Evolutionary conservation across 2,888 invertebrate genomes (phyloP).

Genomic region (Pardosa pseudoannulata): DNA sequence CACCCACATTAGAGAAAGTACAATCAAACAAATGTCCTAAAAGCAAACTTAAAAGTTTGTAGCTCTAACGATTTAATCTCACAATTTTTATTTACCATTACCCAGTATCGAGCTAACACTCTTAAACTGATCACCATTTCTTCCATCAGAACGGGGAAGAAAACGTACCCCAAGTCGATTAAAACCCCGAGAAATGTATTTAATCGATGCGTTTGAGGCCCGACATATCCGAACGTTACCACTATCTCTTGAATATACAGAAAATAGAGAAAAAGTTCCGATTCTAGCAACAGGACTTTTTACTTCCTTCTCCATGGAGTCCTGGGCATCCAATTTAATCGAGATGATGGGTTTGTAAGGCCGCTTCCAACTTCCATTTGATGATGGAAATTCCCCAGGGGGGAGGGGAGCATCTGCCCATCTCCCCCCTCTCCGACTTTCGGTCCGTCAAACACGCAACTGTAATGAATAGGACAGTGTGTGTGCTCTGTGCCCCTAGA

Average conservation of each 20-base stretch:
- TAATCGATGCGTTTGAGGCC: not conserved
- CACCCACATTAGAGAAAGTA: too few relatives aligned
- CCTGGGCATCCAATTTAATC: constrained; percentile 66
- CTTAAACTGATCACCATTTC: not conserved
- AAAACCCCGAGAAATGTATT: not conserved
- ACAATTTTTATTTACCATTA: too few relatives aligned
- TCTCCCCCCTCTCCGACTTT: constrained; percentile 20
- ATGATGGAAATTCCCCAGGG: constrained; percentile 66
- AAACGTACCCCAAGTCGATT: not conserved
- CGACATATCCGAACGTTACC: not conserved
- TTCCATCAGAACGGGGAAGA: not conserved
- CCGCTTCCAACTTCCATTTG: constrained; percentile 62
- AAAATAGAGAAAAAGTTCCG: not conserved
- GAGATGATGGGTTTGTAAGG: constrained; percentile 69
- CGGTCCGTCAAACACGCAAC: constrained; percentile 67
- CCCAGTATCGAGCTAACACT: too few relatives aligned
- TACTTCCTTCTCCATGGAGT: not conserved
- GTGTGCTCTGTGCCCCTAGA: not conserved
- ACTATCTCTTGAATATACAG: not conserved
- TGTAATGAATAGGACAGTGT: constrained; percentile 69
- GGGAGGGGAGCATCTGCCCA: not conserved
- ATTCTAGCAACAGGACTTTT: constrained; percentile 13
- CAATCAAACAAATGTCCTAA: too few relatives aligned
- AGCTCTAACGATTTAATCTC: too few relatives aligned
- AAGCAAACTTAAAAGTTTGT: too few relatives aligned